Conservation (phyloP, 2,113 vertebrate genomes). For the Balaeniceps rex region DNA sequence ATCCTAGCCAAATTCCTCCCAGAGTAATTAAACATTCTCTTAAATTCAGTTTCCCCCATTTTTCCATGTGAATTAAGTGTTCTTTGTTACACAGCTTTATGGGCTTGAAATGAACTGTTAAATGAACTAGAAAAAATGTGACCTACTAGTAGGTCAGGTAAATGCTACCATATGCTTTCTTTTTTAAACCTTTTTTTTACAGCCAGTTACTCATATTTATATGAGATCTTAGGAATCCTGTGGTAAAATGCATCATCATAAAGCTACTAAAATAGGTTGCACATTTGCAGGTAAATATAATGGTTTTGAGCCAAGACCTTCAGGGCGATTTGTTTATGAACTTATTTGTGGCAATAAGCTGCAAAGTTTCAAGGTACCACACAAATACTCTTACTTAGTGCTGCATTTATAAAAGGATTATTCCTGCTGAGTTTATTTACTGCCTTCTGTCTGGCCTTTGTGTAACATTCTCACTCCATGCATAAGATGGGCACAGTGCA, state of each 20-base stretch:
- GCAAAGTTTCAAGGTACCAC: neutral
- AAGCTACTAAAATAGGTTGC: neutral
- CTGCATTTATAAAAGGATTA: neutral
- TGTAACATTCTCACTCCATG: neutral
- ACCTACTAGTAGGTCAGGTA: neutral
- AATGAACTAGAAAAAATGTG: neutral
- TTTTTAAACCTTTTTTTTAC: neutral
- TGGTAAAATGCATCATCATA: neutral
- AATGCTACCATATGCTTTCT: neutral
- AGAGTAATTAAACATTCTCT: neutral
- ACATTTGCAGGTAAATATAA: neutral
- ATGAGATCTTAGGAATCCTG: neutral
- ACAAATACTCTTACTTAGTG: neutral
- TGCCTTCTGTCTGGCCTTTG: neutral
- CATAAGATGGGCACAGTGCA: neutral
- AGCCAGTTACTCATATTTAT: neutral
- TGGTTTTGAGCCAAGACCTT: neutral
- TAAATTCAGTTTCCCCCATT: neutral
- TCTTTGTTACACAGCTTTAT: neutral
- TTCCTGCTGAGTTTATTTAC: neutral
- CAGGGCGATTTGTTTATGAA: neutral
- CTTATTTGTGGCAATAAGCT: neutral
- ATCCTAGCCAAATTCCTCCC: neutral
- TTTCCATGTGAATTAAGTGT: neutral
- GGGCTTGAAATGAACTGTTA: neutral